phyloP scores from a whole-genome alignment of 2,888 invertebrate species.

The Drosophila colorata region DNA sequence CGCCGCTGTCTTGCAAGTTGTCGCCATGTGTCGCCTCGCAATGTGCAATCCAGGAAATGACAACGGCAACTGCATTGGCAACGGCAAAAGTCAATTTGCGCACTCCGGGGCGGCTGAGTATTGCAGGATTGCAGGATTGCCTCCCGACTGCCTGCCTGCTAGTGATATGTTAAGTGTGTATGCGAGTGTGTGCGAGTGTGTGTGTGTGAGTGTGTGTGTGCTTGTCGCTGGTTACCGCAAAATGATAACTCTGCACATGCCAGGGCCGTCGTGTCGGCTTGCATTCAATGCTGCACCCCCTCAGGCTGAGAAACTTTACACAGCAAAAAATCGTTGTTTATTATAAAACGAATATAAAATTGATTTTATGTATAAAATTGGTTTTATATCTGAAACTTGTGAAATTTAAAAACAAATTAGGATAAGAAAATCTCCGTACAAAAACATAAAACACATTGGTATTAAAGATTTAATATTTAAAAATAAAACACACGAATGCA shows the following conservation, averaged over 20 bases:
- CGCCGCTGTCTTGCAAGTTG: constrained; percentile 74
- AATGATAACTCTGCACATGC: constrained; percentile 73
- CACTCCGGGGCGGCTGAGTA: constrained; percentile 61
- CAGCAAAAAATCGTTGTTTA: too few species aligned
- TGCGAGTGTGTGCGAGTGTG: neutral
- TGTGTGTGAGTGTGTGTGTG: constrained; percentile 21
- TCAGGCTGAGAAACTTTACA: neutral
- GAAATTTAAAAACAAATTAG: too few species aligned
- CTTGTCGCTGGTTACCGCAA: constrained; percentile 66
- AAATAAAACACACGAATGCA: too few species aligned
- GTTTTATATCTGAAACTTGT: too few species aligned
- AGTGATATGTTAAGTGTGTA: constrained; percentile 51
- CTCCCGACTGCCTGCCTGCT: constrained; percentile 2
- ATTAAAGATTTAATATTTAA: too few species aligned
- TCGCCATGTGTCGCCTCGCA: constrained; percentile 77
- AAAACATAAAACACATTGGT: too few species aligned
- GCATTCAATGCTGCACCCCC: constrained; percentile 11
- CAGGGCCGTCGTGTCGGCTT: constrained; percentile 46
- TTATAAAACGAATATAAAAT: too few species aligned
- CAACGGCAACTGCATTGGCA: constrained; percentile 79
- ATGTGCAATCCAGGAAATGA: constrained; percentile 78
- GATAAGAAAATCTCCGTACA: too few species aligned
- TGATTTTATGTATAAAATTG: too few species aligned
- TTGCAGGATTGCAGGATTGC: constrained; percentile 24
- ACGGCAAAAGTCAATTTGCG: constrained; percentile 79